Evolutionary conservation across 2,888 invertebrate genomes (phyloP).

Genomic region (Tetranychus truncatus): DNA sequence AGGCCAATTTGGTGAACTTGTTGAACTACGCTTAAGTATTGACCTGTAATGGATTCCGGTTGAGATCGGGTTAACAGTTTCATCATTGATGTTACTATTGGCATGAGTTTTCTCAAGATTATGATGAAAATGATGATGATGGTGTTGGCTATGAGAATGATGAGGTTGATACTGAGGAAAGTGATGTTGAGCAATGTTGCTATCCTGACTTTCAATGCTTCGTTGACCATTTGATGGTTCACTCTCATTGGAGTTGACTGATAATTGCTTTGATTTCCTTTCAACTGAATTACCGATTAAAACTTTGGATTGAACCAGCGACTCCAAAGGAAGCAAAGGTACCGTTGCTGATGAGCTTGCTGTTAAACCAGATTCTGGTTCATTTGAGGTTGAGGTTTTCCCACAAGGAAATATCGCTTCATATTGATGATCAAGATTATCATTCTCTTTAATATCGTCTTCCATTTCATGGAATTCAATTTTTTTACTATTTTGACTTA

Average conservation of each 20-base stretch:
- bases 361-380: neutral
- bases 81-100: neutral
- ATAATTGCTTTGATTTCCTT: neutral
- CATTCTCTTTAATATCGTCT: neutral
- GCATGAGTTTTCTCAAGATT: neutral
- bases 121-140: neutral
- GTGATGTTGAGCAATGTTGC: neutral
- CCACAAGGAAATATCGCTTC: slow-evolving; percentile 1
- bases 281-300: neutral
- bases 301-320: neutral
- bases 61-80: neutral
- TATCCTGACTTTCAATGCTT: neutral
- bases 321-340: neutral
- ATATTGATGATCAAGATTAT: neutral
- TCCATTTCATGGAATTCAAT: neutral
- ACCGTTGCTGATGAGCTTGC: neutral
- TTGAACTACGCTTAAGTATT: neutral
- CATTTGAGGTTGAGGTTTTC: neutral
- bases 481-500: neutral
- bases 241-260: neutral
- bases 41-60: neutral
- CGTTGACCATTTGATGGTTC: neutral
- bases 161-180: neutral
- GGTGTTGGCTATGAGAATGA: neutral
- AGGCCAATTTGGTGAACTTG: slow-evolving; percentile 1